Conservation (phyloP, 1,140 invertebrate genomes). For the Andrena cerasifolii region DNA sequence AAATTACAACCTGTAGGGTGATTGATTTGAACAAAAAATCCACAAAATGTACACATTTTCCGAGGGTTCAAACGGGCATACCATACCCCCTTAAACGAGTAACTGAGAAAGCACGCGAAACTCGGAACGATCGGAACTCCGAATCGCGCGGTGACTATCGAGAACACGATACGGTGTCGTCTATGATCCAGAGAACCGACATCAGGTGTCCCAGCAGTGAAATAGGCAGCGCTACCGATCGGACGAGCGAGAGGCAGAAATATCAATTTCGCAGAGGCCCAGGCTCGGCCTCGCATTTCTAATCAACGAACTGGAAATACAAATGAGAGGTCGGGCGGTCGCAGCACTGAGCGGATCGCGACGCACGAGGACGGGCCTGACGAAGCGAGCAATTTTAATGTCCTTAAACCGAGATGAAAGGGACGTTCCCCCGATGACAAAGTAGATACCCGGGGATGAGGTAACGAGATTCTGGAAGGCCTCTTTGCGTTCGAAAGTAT, state of each 20-base stretch:
- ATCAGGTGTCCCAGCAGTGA: not conserved
- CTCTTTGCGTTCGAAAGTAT: conserved; percentile 14
- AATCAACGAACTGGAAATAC: conserved; percentile 27
- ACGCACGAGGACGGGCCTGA: conserved; percentile 1
- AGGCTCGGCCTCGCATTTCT: not conserved
- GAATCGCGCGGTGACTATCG: not conserved
- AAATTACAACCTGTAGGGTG: no score
- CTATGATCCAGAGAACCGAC: not conserved
- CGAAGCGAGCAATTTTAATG: conserved; percentile 48
- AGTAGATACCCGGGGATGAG: not conserved
- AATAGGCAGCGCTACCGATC: not conserved
- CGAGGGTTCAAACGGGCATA: no score
- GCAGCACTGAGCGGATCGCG: not conserved
- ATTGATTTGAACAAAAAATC: no score
- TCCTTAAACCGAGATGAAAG: conserved; percentile 35
- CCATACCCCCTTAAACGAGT: not conserved
- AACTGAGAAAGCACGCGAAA: not conserved
- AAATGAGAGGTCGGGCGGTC: conserved; percentile 8
- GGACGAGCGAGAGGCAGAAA: not conserved
- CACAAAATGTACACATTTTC: no score
- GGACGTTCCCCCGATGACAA: conserved; percentile 9
- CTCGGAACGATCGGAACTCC: not conserved
- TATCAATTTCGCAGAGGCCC: not conserved
- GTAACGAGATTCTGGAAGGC: conserved; percentile 37
- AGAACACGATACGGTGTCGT: not conserved